phyloP scores from a whole-genome alignment of 2,888 invertebrate genomes.

The Cloeon dipterum region DNA sequence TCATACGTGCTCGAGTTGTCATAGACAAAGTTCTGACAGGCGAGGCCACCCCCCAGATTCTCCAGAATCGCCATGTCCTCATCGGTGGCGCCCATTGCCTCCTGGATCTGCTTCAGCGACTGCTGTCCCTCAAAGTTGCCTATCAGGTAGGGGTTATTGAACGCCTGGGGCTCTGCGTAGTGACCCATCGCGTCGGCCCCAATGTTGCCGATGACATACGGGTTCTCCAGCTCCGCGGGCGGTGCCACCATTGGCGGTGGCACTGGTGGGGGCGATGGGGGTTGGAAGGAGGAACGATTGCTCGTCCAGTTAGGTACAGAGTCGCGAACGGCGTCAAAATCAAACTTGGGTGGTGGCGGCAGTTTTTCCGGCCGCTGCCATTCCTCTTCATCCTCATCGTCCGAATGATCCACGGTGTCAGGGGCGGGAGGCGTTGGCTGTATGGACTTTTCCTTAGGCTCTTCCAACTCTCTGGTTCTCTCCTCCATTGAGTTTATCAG shows the following conservation, averaged over 20 bases:
- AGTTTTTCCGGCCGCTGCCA: too few species aligned
- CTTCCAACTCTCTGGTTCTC: constrained; percentile 1
- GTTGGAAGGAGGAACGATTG: constrained; percentile 3
- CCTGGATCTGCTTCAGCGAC: constrained; percentile 11
- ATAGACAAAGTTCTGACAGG: constrained; percentile 5
- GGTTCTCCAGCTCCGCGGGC: not conserved
- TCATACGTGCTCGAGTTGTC: constrained; percentile 5
- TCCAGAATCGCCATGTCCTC: constrained; percentile 15
- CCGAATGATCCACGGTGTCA: not conserved
- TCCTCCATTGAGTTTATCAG: too few species aligned
- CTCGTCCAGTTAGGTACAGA: not conserved
- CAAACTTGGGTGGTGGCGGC: too few species aligned
- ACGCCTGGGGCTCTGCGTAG: too few species aligned
- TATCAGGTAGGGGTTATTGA: not conserved
- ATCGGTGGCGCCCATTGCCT: constrained; percentile 15
- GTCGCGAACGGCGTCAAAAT: too few species aligned
- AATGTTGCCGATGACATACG: too few species aligned
- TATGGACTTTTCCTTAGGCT: not conserved
- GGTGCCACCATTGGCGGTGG: not conserved
- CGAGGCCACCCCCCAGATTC: constrained; percentile 12
- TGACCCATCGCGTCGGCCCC: too few species aligned
- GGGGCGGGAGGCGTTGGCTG: not conserved
- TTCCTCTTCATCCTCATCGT: too few species aligned
- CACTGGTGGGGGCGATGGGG: constrained; percentile 3
- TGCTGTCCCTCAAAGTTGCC: not conserved